phyloP scores from a whole-genome alignment of 1,140 invertebrate genomes.

The Drosophila triauraria region DNA sequence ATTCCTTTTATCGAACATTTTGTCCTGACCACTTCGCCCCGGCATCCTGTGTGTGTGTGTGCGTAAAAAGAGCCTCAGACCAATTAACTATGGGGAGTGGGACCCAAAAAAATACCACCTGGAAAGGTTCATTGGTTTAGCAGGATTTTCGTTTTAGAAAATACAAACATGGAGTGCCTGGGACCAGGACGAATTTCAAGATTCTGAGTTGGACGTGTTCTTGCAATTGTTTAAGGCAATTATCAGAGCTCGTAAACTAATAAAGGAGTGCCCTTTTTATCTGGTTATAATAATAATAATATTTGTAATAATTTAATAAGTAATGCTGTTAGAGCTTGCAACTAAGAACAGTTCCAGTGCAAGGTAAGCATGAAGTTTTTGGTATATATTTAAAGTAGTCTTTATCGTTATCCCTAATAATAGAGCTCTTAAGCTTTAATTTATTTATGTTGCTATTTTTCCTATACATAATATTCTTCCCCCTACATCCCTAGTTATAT shows the following conservation, averaged over 20 bases:
- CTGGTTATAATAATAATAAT: not conserved
- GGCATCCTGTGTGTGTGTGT: slow-evolving; percentile 5
- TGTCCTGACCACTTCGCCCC: slow-evolving; percentile 36
- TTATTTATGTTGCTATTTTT: not conserved
- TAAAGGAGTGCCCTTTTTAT: not conserved
- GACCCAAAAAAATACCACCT: not conserved
- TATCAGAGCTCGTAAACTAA: not conserved
- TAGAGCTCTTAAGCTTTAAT: not conserved
- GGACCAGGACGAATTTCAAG: not conserved
- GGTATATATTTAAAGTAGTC: too few species aligned
- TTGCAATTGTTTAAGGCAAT: not conserved
- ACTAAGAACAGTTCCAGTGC: not conserved
- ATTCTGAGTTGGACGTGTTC: not conserved
- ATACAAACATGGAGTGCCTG: not conserved
- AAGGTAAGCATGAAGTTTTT: not conserved
- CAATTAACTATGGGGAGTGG: slow-evolving; percentile 23
- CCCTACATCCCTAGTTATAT: not conserved
- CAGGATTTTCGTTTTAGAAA: not conserved
- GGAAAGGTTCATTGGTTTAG: not conserved
- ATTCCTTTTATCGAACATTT: slow-evolving; percentile 58
- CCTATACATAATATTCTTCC: not conserved
- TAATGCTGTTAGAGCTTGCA: not conserved
- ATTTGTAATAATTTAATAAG: not conserved
- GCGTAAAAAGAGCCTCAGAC: slow-evolving; percentile 3
- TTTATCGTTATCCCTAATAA: too few species aligned